phyloP scores from a whole-genome alignment of 2,113 vertebrate genomes.

The Misgurnus mizolepis region DNA sequence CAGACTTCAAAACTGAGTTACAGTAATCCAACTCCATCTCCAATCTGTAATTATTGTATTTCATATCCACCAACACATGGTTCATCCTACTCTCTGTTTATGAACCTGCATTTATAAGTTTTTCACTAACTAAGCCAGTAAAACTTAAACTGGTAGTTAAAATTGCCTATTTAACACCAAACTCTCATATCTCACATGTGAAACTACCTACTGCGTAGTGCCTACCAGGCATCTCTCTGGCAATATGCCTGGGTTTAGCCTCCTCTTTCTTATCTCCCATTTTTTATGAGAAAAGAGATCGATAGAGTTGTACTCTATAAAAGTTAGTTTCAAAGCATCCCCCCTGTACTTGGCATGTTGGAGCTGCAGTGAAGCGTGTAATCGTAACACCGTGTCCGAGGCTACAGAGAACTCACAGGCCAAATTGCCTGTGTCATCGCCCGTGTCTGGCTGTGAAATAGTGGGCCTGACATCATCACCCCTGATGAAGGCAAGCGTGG shows the following conservation, averaged over 20 bases:
- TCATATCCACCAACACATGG: background rate
- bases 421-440: constrained; percentile 92
- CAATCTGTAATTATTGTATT: background rate
- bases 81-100: constrained; percentile 50
- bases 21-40: background rate
- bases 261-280: constrained; percentile 47
- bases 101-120: constrained; percentile 58
- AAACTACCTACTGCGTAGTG: background rate
- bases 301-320: constrained; percentile 75
- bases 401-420: constrained; percentile 84
- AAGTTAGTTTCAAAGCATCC: constrained; percentile 74
- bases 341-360: constrained; percentile 75
- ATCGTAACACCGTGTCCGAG: constrained; percentile 85
- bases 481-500: constrained; percentile 63
- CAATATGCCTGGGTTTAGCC: constrained; percentile 3
- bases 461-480: constrained; percentile 76
- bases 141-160: constrained; percentile 70
- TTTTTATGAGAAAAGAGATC: constrained; percentile 62
- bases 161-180: background rate
- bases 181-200: background rate
- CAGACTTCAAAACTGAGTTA: background rate
- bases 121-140: constrained; percentile 68
- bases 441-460: constrained; percentile 82
- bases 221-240: constrained; percentile 16
- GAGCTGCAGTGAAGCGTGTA: constrained; percentile 78